phyloP scores from a whole-genome alignment of 2,113 vertebrate genomes.

The Chlamydotis undulata region DNA sequence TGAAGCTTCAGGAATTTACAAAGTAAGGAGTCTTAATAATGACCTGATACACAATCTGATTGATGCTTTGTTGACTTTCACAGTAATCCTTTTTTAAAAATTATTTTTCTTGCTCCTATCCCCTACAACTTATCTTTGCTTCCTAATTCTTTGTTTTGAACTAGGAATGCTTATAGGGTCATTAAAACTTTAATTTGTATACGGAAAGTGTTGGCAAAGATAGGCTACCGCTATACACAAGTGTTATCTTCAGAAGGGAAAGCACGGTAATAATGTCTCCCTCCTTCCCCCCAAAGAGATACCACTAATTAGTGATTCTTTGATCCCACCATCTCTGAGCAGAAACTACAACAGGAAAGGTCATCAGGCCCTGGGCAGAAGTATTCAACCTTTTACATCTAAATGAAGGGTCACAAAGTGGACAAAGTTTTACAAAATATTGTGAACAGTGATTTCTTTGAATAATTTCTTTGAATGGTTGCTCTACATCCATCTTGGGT shows the following conservation, averaged over 20 bases:
- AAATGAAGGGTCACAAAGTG: neutral
- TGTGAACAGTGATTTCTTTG: neutral
- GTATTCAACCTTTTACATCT: neutral
- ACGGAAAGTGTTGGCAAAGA: constrained; percentile 1
- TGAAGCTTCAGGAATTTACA: neutral
- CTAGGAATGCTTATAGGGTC: neutral
- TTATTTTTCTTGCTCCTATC: neutral
- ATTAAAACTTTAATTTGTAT: constrained; percentile 27
- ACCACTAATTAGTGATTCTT: constrained; percentile 45
- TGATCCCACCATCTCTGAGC: neutral
- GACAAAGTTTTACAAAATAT: neutral
- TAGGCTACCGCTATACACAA: neutral
- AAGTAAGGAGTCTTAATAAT: neutral
- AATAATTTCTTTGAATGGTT: neutral
- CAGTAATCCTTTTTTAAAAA: neutral
- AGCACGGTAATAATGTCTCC: neutral
- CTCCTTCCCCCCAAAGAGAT: neutral
- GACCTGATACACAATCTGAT: neutral
- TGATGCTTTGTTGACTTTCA: neutral
- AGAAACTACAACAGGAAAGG: neutral
- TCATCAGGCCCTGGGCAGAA: constrained; percentile 10
- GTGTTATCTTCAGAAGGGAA: constrained; percentile 4
- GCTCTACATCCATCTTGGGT: neutral
- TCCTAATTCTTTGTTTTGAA: neutral
- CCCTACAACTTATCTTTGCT: neutral